phyloP scores from a whole-genome alignment of 2,113 vertebrate species.

The Cygnus buccinator region DNA sequence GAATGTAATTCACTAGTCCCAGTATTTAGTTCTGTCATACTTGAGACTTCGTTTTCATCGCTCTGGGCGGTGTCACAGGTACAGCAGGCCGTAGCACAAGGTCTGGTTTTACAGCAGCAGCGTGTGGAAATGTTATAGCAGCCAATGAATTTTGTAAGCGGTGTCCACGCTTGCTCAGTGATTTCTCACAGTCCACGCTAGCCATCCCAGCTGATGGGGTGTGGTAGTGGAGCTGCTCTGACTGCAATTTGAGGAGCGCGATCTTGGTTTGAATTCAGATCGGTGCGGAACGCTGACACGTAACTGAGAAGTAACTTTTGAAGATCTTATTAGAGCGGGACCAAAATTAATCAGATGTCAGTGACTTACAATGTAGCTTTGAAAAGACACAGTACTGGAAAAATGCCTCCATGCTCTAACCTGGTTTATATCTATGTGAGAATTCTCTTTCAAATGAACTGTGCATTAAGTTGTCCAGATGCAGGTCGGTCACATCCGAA shows the following conservation, averaged over 20 bases:
- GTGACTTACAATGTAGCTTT: neutral
- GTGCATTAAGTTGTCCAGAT: neutral
- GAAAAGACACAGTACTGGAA: neutral
- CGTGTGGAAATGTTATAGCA: neutral
- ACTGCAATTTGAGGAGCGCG: neutral
- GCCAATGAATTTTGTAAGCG: too few relatives aligned
- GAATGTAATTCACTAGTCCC: neutral
- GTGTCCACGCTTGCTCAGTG: neutral
- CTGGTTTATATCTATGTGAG: neutral
- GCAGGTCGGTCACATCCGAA: neutral
- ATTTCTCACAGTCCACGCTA: rapidly evolving
- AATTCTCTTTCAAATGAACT: neutral
- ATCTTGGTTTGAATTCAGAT: neutral
- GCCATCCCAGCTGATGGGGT: neutral
- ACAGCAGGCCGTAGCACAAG: neutral
- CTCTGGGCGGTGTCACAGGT: neutral
- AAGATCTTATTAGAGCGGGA: neutral
- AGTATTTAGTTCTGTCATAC: neutral
- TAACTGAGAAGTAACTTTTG: neutral
- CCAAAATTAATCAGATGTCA: neutral
- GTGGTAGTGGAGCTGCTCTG: neutral
- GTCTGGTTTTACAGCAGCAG: neutral
- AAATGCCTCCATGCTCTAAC: neutral
- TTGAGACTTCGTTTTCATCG: neutral
- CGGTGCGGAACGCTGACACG: neutral